A percentile compares a stretch with the other conserved stretches of the same genome.
Conservation (phyloP, 2,888 invertebrate species). For the Amphipyra tragopoginis region DNA sequence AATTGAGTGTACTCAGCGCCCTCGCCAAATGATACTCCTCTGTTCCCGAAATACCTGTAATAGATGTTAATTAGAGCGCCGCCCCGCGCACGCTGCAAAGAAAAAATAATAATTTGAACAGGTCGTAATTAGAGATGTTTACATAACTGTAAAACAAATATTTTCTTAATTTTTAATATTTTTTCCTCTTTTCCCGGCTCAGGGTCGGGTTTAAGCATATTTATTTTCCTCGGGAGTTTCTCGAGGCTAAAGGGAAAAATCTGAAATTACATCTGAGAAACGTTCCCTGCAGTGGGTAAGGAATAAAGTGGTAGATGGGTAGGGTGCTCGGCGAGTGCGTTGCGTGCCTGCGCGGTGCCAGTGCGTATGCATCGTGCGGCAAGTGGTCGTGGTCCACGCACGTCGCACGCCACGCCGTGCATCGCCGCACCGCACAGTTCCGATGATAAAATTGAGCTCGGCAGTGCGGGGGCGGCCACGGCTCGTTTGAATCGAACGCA, state of each 20-base stretch:
- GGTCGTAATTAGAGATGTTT: slow-evolving; percentile 90
- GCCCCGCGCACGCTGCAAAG: slow-evolving; percentile 79
- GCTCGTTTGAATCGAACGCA: slow-evolving; percentile 89
- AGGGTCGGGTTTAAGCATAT: slow-evolving; percentile 88
- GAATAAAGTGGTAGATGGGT: slow-evolving; percentile 39
- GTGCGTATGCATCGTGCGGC: slow-evolving; percentile 10
- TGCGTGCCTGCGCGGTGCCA: slow-evolving; percentile 25
- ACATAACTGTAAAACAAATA: slow-evolving; percentile 89
- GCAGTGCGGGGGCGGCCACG: slow-evolving; percentile 73
- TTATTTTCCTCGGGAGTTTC: slow-evolving; percentile 83
- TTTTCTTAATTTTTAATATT: slow-evolving; percentile 88
- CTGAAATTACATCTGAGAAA: slow-evolving; percentile 84
- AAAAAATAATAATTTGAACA: slow-evolving; percentile 89
- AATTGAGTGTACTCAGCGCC: slow-evolving; percentile 89
- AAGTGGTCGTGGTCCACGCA: slow-evolving; percentile 10
- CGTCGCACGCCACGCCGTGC: slow-evolving; percentile 50
- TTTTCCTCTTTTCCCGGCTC: slow-evolving; percentile 79
- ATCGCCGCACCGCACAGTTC: slow-evolving; percentile 40
- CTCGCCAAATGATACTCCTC: slow-evolving; percentile 87
- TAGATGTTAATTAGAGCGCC: slow-evolving; percentile 88
- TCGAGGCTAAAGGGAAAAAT: slow-evolving; percentile 76
- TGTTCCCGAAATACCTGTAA: slow-evolving; percentile 87
- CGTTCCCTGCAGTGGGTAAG: slow-evolving; percentile 55
- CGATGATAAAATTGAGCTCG: slow-evolving; percentile 70
- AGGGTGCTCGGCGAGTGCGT: slow-evolving; percentile 27